Percentiles rank a stretch among this genome's conserved stretches.
phyloP scores from a whole-genome alignment of 53 echinoderm and acorn worm genomes.

The Crossaster papposus region DNA sequence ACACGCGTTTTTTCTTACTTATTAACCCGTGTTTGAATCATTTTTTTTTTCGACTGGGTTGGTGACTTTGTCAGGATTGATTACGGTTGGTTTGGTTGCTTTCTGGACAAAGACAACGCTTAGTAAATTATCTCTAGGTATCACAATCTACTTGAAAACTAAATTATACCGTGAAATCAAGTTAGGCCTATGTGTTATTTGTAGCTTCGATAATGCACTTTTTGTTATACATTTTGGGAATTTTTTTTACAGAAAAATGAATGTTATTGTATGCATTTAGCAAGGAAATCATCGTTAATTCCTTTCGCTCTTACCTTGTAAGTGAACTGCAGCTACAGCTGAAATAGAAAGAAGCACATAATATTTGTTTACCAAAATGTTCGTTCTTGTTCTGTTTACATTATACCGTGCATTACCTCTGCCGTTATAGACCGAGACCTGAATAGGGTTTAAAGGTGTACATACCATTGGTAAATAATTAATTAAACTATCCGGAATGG shows the following conservation, averaged over 20 bases:
- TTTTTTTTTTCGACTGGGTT: too few species aligned
- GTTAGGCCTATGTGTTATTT: not conserved
- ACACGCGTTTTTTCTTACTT: too few species aligned
- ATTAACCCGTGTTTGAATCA: too few species aligned
- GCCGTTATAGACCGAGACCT: too few species aligned
- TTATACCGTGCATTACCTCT: too few species aligned
- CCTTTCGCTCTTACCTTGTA: conserved; percentile 65
- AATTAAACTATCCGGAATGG: too few species aligned
- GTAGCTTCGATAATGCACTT: not conserved
- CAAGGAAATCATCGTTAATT: not conserved
- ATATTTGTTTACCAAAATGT: too few species aligned
- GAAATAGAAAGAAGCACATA: conserved; percentile 27
- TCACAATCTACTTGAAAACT: not conserved
- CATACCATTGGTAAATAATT: too few species aligned
- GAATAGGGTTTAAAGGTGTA: too few species aligned
- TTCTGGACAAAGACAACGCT: not conserved
- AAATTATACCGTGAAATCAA: not conserved
- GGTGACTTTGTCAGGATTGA: not conserved
- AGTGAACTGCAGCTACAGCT: conserved; percentile 77
- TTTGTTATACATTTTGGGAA: not conserved
- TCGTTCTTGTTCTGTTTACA: too few species aligned
- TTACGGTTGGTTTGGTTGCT: not conserved
- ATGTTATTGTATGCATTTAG: not conserved
- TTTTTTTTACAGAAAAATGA: not conserved
- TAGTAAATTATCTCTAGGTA: not conserved